These are phyloP conservation scores for Pipistrellus pipistrellus DNA, from an alignment of 2,797 vertebrate species.

Conservation along the genomic window DNA sequence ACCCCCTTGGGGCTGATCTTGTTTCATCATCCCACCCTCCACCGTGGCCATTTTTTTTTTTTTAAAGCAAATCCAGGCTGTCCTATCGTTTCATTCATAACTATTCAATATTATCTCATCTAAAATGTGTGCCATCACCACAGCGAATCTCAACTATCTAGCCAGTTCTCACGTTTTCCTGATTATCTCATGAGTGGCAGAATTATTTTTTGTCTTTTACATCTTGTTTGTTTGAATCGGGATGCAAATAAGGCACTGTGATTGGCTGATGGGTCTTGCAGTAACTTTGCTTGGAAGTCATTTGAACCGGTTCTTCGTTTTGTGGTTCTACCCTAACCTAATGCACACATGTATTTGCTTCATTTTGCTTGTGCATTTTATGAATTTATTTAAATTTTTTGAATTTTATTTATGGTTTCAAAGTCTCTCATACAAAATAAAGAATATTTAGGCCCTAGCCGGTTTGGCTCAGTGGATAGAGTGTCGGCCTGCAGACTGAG, in stretches of 20 bases:
- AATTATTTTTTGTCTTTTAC: not conserved
- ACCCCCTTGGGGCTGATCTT: not conserved
- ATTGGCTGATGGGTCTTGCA: not conserved
- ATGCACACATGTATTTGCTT: not conserved
- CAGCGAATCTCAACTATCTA: not conserved
- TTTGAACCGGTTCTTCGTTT: not conserved
- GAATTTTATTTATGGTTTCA: not conserved
- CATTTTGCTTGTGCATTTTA: not conserved
- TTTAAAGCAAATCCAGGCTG: not conserved
- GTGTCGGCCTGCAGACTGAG: too few species aligned
- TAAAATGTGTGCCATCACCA: not conserved
- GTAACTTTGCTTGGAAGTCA: not conserved
- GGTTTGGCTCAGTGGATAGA: too few species aligned
- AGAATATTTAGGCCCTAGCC: not conserved
- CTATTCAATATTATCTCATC: not conserved
- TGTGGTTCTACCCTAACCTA: not conserved
- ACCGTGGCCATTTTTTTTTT: not conserved
- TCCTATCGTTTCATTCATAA: not conserved
- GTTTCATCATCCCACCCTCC: not conserved
- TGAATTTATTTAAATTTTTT: not conserved
- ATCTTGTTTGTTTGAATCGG: not conserved
- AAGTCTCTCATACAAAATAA: slow-evolving; percentile 18
- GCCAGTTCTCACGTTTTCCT: not conserved
- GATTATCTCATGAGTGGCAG: not conserved
- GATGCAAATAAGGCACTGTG: not conserved